phyloP scores from a whole-genome alignment of 1,140 invertebrate genomes.

The Apis mellifera region DNA sequence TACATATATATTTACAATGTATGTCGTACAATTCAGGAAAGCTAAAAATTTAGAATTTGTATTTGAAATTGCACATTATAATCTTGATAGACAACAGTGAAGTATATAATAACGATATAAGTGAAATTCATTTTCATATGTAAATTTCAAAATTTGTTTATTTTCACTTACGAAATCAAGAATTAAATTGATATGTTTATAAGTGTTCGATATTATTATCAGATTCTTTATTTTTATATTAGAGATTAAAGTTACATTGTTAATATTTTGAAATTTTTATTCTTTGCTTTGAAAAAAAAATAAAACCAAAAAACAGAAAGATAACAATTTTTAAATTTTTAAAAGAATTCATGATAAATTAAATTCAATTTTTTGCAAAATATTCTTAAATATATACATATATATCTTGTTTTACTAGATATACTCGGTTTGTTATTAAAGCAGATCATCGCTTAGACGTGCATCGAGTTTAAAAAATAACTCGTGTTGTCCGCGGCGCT shows the following conservation, averaged over 20 bases:
- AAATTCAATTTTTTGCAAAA: neutral
- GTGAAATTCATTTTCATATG: neutral
- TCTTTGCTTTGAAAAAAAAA: neutral
- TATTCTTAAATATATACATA: neutral
- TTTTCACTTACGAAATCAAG: neutral
- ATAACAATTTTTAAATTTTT: neutral
- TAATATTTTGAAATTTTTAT: neutral
- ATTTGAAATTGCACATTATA: neutral
- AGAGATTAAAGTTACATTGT: neutral
- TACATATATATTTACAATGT: conserved; percentile 20
- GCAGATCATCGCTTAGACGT: conserved; percentile 12
- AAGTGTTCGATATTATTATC: neutral
- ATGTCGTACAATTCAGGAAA: conserved; percentile 42
- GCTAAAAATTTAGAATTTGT: conserved; percentile 49
- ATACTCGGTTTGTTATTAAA: conserved; percentile 12
- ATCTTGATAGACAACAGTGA: conserved; percentile 9
- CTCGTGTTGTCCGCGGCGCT: conserved; percentile 33
- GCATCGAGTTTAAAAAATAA: conserved; percentile 43
- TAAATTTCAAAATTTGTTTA: neutral
- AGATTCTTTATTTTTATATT: neutral
- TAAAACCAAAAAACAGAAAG: neutral
- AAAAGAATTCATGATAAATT: neutral
- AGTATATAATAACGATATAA: neutral
- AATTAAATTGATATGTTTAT: neutral
- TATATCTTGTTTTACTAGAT: conserved; percentile 7